These are phyloP conservation scores for Ailuropoda melanoleuca DNA, from an alignment of 2,113 vertebrate genomes.

Conservation along the genomic window DNA sequence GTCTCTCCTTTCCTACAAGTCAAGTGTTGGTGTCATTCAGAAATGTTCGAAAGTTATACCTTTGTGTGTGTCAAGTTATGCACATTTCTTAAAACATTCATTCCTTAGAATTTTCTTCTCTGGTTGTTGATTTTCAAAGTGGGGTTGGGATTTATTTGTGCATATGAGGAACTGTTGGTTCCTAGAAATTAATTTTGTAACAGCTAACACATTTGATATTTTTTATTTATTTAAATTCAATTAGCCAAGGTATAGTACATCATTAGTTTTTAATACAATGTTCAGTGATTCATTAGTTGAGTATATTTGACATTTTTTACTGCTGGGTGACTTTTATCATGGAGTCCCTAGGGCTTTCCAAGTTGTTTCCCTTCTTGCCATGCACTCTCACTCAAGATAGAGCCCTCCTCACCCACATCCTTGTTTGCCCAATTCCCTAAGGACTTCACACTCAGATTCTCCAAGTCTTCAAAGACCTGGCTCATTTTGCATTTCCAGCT, in stretches of 20 bases:
- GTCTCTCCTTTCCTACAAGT: neutral
- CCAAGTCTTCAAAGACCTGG: neutral
- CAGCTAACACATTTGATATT: neutral
- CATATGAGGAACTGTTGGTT: neutral
- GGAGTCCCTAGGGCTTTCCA: neutral
- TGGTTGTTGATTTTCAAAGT: too few species aligned
- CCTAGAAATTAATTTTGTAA: neutral
- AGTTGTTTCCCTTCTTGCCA: neutral
- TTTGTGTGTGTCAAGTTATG: too few species aligned
- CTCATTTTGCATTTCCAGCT: neutral
- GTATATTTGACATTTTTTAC: too few species aligned
- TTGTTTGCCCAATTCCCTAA: neutral
- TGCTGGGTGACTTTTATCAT: neutral
- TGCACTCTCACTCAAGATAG: neutral
- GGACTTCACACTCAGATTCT: accelerated
- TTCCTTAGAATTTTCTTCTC: neutral
- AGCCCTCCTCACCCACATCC: neutral
- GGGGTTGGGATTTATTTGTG: neutral
- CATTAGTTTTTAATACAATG: too few species aligned
- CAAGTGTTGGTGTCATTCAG: neutral
- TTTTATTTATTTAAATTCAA: neutral
- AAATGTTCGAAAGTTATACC: neutral
- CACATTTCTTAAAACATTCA: neutral
- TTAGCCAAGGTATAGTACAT: too few species aligned
- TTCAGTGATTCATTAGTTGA: too few species aligned